Percentiles rank a stretch among this genome's conserved stretches.
These are phyloP conservation scores for Vidua chalybeata DNA, from an alignment of 2,113 vertebrate genomes.

Conservation along the genomic window DNA sequence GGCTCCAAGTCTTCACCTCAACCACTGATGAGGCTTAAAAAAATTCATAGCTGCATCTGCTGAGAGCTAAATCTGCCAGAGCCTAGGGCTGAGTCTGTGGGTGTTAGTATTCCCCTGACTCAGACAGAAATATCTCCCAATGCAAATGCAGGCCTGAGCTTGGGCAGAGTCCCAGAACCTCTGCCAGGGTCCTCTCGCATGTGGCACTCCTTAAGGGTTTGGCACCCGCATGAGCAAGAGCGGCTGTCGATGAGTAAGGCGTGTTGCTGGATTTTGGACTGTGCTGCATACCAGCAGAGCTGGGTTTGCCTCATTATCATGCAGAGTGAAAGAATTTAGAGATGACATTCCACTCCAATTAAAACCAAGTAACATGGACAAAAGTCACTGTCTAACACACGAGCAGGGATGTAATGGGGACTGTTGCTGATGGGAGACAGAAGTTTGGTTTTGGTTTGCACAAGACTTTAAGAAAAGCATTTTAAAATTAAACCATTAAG, in stretches of 20 bases:
- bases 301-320: background rate
- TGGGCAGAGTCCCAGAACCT: background rate
- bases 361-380: background rate
- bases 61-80: constrained; percentile 35
- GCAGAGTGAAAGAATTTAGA: background rate
- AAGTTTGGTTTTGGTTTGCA: background rate
- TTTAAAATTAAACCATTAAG: background rate
- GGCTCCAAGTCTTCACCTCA: background rate
- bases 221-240: background rate
- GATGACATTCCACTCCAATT: background rate
- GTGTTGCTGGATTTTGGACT: constrained; percentile 20
- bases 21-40: background rate
- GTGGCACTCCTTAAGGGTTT: background rate
- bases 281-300: background rate
- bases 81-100: constrained; percentile 42
- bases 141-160: background rate
- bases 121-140: constrained; percentile 16
- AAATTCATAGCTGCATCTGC: constrained; percentile 45
- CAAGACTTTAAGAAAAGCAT: background rate
- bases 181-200: background rate
- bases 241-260: background rate
- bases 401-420: background rate
- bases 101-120: constrained; percentile 55
- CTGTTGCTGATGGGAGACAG: background rate
- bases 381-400: background rate